Conservation (phyloP, 2,113 vertebrate species). For the Hassar affinis region DNA sequence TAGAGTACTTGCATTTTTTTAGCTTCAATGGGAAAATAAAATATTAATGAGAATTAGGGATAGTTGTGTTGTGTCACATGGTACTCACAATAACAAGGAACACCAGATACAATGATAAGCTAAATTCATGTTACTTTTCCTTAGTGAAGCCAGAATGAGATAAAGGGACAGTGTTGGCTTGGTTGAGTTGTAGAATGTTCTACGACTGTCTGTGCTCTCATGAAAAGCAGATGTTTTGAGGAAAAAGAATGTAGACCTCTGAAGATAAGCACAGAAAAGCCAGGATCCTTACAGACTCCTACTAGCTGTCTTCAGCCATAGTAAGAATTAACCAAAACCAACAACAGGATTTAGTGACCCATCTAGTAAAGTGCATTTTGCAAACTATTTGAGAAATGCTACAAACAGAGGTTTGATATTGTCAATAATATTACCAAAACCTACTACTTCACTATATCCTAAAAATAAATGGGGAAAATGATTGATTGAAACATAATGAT, state of each 20-base stretch:
- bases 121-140: not conserved
- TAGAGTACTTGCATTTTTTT: not conserved
- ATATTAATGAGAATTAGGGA: not conserved
- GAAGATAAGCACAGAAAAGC: not conserved
- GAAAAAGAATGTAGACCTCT: not conserved
- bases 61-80: not conserved
- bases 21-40: not conserved
- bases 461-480: not conserved
- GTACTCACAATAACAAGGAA: not conserved
- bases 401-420: not conserved
- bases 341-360: not conserved
- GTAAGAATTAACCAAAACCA: not conserved
- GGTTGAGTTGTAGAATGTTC: not conserved
- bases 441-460: not conserved
- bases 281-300: not conserved
- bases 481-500: not conserved
- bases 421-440: not conserved
- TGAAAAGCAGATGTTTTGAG: slow-evolving; percentile 4
- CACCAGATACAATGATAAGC: not conserved
- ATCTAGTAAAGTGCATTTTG: not conserved
- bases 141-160: not conserved
- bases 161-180: not conserved
- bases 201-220: not conserved
- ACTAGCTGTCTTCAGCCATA: not conserved
- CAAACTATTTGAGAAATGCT: too few relatives aligned